Evolutionary conservation across 1,140 invertebrate genomes (phyloP), one percentile per base, ranked within the genome.

Genomic region (Zaprionus davidi): DNA sequence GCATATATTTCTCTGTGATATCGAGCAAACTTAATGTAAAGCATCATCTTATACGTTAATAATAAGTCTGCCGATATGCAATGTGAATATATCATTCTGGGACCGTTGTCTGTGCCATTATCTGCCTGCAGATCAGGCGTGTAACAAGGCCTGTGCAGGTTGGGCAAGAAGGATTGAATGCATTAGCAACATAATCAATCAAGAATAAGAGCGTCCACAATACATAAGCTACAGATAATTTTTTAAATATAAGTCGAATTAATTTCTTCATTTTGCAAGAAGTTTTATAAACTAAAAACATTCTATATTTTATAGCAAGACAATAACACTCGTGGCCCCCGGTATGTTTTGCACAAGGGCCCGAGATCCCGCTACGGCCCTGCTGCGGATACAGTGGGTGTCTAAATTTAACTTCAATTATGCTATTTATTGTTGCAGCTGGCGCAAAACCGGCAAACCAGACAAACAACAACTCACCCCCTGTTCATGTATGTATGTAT

Each of bases 391-490:
- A 65, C 78, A 69, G 74, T 87, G 84, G 80, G 85, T 78, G 85
- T 81, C 84, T 87, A 84, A 84, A 90, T 81, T 81, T 88, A 87
- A 76, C 71, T 81, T 72, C 78, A 87, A 81, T 88, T 87, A 88
- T 88, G 74, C 63, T 84, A 78, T 81, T 63, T 87, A 79, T 84
- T 87, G 69, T 83, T 87, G 84, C 84, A 87, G 84, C 84, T 87
- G 84, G 66, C 38, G 26, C 56, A 79, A 81, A 87, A 82, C 84
- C 78, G 81, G 81, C 78, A 76, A 86, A 81, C 84, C 78, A 88
- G 84, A 90, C 74, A 77, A 78, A 81, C 84, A 83, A 84, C 84
- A 80, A 62, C 55, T 69, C 34, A 41, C 51, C 74, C 31, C 46
- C 68, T 55, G 60, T 34, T 1, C 2, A 31, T 31, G 7, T 31